Evolutionary conservation across 2,797 vertebrate species (phyloP), one percentile per base, ranked within the genome.

Genomic region (Phylloscopus collybita): DNA sequence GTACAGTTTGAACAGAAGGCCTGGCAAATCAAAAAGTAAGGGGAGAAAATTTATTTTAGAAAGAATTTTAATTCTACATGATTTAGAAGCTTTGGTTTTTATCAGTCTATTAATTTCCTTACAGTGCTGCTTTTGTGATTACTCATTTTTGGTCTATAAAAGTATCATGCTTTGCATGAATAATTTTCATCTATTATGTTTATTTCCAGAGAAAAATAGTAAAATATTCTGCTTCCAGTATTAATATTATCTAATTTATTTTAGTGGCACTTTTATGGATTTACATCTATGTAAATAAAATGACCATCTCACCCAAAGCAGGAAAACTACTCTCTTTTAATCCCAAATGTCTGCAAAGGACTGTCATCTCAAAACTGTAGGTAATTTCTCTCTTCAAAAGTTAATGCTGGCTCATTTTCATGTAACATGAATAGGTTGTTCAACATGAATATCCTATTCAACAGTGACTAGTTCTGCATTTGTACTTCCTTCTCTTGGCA

Each of bases 31-130:
- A 67, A 67, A 80, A 81, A 45, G 6, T 11, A 81, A 72, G 25
- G 3, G 2, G 7, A 75, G 16, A 57, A 85, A 34, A 38, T 2
- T 22, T 75, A 19, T 59, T 79, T 90, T 22, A 82, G 3, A 71
- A 56, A 51, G 3, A 30, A 32, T 53, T 78, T 72, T 64, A 71
- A 36, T 62, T 66, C 10, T 32, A 17, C 0, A 2, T 0, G 1
- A 14, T 81, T 74, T 75, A 42, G 14, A 67, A 81, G 5, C 13
- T 75, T 64, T 71, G 10, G 2, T 15, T 84, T 84, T 62, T 6
- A 34, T 19, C 4, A 22, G 22, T 27, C 29, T 54, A 34, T 36
- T 73, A 4, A 60, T 75, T 88, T 88, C 23, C 25, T 13, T 82
- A 26, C 3, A 40, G 5, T 3, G 0, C 4, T 82, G 4, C 7